Conservation (phyloP, 2,113 vertebrate species). For the Galemys pyrenaicus region DNA sequence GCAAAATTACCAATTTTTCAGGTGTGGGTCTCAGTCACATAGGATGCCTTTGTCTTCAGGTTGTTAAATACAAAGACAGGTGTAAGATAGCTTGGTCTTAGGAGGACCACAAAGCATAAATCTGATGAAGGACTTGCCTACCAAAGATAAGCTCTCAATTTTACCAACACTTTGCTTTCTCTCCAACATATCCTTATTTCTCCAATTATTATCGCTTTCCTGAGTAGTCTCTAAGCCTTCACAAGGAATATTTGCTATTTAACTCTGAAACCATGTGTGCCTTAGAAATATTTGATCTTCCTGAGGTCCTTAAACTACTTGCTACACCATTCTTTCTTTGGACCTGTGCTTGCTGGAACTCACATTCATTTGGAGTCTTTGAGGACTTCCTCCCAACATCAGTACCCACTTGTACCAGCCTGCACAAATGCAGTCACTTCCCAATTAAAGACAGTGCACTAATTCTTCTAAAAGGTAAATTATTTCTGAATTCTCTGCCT, state of each 20-base stretch:
- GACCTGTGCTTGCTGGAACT: no score
- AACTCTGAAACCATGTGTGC: not conserved
- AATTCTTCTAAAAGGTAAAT: not conserved
- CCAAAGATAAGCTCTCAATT: not conserved
- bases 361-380: not conserved
- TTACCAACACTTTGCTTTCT: not conserved
- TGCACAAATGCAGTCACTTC: not conserved
- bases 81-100: not conserved
- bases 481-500: not conserved
- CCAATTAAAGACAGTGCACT: no score
- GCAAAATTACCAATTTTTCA: not conserved
- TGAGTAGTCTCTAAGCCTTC: rapidly evolving
- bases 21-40: rapidly evolving
- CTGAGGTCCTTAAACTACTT: not conserved
- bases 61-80: not conserved
- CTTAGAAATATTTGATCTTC: not conserved
- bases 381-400: no score
- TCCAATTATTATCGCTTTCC: not conserved
- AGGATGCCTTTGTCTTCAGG: not conserved
- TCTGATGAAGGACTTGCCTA: not conserved
- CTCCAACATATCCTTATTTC: not conserved
- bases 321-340: rapidly evolving
- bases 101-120: not conserved
- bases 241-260: not conserved
- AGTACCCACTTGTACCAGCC: no score